Evolutionary conservation across 2,797 vertebrate genomes (phyloP).

Genomic region (Thamnophis elegans): DNA sequence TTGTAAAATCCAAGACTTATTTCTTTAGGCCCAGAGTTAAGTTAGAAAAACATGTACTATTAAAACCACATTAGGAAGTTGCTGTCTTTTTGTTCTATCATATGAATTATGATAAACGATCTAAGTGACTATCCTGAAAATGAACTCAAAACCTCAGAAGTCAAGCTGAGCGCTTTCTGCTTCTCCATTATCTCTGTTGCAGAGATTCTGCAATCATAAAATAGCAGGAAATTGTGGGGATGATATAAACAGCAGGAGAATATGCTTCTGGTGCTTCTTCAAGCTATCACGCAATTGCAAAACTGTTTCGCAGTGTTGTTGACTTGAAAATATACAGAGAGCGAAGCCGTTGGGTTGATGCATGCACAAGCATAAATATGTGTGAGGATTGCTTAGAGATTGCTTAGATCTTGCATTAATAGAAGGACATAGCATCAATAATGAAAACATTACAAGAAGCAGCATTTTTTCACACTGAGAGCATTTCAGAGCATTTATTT

Average conservation of each 20-base stretch:
- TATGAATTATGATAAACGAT: neutral
- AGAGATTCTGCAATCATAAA: conserved; percentile 35
- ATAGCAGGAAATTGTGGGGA: conserved; percentile 31
- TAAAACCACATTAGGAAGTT: conserved; percentile 31
- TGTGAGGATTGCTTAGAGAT: neutral
- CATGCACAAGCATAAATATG: neutral
- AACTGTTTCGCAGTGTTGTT: neutral
- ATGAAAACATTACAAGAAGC: conserved; percentile 6
- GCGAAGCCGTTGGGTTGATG: neutral
- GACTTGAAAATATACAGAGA: conserved; percentile 9
- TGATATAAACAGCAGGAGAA: conserved; percentile 22
- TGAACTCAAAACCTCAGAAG: conserved; percentile 28
- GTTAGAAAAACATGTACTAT: neutral
- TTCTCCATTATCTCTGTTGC: conserved; percentile 34
- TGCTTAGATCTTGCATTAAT: neutral
- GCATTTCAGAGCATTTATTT: neutral
- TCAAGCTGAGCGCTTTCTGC: conserved; percentile 35
- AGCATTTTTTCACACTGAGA: neutral
- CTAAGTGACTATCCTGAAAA: neutral
- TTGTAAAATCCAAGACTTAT: neutral
- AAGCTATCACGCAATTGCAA: conserved; percentile 33
- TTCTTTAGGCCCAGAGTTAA: neutral
- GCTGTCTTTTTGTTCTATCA: conserved; percentile 28
- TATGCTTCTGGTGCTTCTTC: conserved; percentile 29
- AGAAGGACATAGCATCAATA: conserved; percentile 3